A percentile compares a stretch with the other conserved stretches of the same genome.
phyloP scores from a whole-genome alignment of 53 echinoderm and acorn worm species.

The Pentamera pediparva region DNA sequence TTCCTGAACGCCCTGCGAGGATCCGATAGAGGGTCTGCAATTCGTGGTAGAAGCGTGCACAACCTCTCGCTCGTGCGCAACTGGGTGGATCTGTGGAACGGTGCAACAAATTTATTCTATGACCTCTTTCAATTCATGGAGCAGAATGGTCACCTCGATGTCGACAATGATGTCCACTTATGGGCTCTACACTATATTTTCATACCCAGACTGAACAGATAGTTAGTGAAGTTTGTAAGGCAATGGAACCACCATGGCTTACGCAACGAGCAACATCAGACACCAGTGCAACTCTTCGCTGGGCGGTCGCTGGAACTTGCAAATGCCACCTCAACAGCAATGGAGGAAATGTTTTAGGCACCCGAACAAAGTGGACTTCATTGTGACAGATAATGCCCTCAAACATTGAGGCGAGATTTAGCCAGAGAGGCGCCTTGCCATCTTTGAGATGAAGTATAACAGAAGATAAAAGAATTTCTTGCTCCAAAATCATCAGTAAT shows the following conservation, averaged over 20 bases:
- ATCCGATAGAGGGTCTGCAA: slow-evolving; percentile 18
- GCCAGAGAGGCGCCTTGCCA: too few species aligned
- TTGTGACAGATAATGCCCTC: too few species aligned
- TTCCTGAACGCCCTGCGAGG: slow-evolving; percentile 39
- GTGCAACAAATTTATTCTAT: slow-evolving; percentile 39
- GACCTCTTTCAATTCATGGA: slow-evolving; percentile 35
- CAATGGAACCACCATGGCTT: slow-evolving; percentile 52
- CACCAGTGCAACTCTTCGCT: slow-evolving; percentile 46
- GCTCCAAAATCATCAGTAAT: too few species aligned
- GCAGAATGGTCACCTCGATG: neutral
- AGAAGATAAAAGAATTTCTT: too few species aligned
- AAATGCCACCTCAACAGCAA: neutral
- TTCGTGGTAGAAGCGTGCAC: slow-evolving; percentile 34
- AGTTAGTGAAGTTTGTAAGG: slow-evolving; percentile 19
- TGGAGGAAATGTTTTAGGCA: neutral
- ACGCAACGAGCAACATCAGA: slow-evolving; percentile 39
- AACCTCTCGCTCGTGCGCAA: slow-evolving; percentile 48
- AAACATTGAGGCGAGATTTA: too few species aligned
- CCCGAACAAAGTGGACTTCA: neutral
- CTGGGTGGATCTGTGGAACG: slow-evolving; percentile 53
- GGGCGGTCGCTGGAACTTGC: neutral
- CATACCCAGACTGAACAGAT: slow-evolving; percentile 39
- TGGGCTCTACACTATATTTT: slow-evolving; percentile 47
- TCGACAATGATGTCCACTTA: slow-evolving; percentile 10
- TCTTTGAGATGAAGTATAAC: too few species aligned